phyloP scores from a whole-genome alignment of 2,888 invertebrate species.

The Rapana venosa region DNA sequence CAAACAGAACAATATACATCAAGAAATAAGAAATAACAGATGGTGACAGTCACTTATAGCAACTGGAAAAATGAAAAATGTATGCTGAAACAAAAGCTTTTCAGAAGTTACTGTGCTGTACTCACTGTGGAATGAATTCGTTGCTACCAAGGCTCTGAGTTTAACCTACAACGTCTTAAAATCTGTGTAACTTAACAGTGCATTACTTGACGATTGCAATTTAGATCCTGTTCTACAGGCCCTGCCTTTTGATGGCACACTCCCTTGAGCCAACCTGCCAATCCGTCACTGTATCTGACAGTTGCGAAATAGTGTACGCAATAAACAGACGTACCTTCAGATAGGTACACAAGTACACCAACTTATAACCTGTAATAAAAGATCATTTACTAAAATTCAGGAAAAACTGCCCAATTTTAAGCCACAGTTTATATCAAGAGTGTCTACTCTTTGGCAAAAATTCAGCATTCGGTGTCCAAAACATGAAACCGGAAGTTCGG shows the following conservation, averaged over 20 bases:
- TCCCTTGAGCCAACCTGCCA: not conserved
- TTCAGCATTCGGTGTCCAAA: constrained; percentile 13
- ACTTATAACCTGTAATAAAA: not conserved
- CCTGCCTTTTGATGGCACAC: not conserved
- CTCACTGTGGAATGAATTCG: too few relatives aligned
- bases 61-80: too few relatives aligned
- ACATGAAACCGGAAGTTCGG: not conserved
- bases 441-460: not conserved
- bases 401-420: not conserved
- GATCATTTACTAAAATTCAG: not conserved
- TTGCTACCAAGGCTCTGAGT: too few relatives aligned
- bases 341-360: not conserved
- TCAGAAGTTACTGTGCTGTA: too few relatives aligned
- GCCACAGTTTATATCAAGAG: not conserved
- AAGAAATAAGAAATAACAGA: too few relatives aligned
- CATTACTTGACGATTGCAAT: not conserved
- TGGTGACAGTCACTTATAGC: too few relatives aligned
- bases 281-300: not conserved
- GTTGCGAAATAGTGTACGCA: not conserved
- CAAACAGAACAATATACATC: too few relatives aligned
- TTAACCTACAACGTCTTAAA: not conserved
- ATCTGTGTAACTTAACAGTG: not conserved
- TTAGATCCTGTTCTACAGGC: not conserved
- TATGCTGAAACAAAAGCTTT: too few relatives aligned
- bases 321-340: not conserved